Base-by-base conservation (phyloP, 35 echinoderm and acorn worm genomes). In the Heliocidaris erythrogramma region DNA sequence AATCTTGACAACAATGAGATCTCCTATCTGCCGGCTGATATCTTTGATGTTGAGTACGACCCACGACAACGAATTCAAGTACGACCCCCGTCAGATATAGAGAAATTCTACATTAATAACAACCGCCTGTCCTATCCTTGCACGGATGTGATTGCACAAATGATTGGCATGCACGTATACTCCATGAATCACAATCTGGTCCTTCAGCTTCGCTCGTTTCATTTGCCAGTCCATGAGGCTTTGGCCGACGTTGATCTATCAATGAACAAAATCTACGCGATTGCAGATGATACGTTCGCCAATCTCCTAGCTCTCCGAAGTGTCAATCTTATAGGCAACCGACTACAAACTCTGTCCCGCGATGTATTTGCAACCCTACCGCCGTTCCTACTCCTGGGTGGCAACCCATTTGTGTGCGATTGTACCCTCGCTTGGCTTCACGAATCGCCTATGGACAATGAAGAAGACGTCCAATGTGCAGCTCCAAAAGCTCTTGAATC, bases 1-100 rank as follows among this genome's bases (percentile, higher is more conserved):
- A 49, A 50, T 59, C 91, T 92, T 59, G 91, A 92, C 47, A 49
- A 92, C 48, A 92, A 92, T 59, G 91, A 49, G 17, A 52, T 92
- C 1, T 52, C 49, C 50, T 52, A 32, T 59, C 30, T 92, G 5
- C 11, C 16, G 48, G n/a, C 13, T 21, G 91, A 49, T n/a, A 30
- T 92, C 50, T 92, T 92, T 59, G 29, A 30, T 8, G 21, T 27
- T 50, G 91, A 92, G 16, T 92, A 48, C 49, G 50, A 92, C 16
- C 91, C 91, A 16, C 49, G 91, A 4, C 47, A 49, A 30, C 91
- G 91, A 52, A 9, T 10, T 30, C 47, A 59, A n/a, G 2, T 4
- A 92, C 16, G 14, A 3, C 10, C 14, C 17, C 91, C 91, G 10
- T 92, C 91, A 27, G n/a, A 32, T 18, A 13, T 92, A 30, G 24